Conservation (phyloP, 2,888 invertebrate genomes). For the Pandemis corylana region DNA sequence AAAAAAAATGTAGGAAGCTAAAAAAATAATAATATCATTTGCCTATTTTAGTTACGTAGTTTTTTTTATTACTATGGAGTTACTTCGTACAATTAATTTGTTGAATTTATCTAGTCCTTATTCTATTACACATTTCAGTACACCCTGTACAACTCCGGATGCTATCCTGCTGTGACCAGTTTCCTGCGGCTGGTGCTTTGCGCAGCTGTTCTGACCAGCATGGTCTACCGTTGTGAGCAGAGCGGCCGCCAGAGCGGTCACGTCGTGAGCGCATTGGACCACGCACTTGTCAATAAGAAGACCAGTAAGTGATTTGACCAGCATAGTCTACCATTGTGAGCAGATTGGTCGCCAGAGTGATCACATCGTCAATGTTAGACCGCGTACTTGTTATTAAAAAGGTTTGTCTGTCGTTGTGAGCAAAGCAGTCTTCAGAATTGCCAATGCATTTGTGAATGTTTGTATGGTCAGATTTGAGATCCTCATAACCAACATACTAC, state of each 20-base stretch:
- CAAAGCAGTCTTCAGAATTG: too few relatives aligned
- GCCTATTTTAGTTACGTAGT: too few relatives aligned
- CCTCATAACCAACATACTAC: too few relatives aligned
- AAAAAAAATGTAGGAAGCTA: too few relatives aligned
- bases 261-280: constrained; percentile 40
- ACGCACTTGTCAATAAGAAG: constrained; percentile 41
- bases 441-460: too few relatives aligned
- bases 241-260: constrained; percentile 39
- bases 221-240: constrained; percentile 36
- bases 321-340: constrained; percentile 35
- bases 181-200: constrained; percentile 26
- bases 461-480: too few relatives aligned
- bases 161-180: constrained; percentile 38
- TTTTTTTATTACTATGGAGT: too few relatives aligned
- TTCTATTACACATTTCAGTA: neutral
- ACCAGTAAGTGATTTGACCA: constrained; percentile 35
- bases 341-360: constrained; percentile 37
- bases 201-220: constrained; percentile 21
- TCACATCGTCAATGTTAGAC: constrained; percentile 40
- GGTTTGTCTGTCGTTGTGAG: neutral
- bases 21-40: too few relatives aligned
- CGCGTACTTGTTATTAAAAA: constrained; percentile 40
- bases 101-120: too few relatives aligned
- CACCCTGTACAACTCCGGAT: neutral
- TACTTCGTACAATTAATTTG: too few relatives aligned